These are phyloP conservation scores for Phymorhynchus buccinoides DNA, from an alignment of 1,140 invertebrate genomes.

Conservation along the genomic window DNA sequence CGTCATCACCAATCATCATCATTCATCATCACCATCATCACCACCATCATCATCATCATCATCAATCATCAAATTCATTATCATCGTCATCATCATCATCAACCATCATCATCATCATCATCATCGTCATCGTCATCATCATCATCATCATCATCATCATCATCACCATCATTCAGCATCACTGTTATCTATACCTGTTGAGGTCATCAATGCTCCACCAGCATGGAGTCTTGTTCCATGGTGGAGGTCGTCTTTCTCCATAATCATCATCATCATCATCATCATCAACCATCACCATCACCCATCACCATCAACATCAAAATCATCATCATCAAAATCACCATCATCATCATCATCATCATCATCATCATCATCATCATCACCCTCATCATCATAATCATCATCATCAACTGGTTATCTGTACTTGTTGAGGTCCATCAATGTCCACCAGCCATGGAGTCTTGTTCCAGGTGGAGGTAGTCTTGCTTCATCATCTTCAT, in stretches of 20 bases:
- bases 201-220: slow-evolving; percentile 96
- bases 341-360: too few relatives aligned
- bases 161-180: slow-evolving; percentile 36
- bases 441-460: slow-evolving; percentile 97
- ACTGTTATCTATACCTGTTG: slow-evolving; percentile 80
- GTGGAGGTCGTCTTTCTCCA: slow-evolving; percentile 93
- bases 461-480: slow-evolving; percentile 97
- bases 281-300: too few relatives aligned
- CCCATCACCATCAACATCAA: too few relatives aligned
- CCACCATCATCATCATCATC: too few relatives aligned
- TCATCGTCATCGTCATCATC: slow-evolving; percentile 27
- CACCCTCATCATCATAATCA: too few relatives aligned
- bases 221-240: slow-evolving; percentile 97
- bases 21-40: too few relatives aligned
- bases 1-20: too few relatives aligned
- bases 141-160: slow-evolving; percentile 33
- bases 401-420: too few relatives aligned
- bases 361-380: too few relatives aligned
- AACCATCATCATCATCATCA: slow-evolving; percentile 40
- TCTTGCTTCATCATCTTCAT: too few relatives aligned
- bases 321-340: too few relatives aligned
- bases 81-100: slow-evolving; percentile 43
- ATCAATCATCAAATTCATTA: slow-evolving; percentile 43
- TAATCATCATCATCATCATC: too few relatives aligned
- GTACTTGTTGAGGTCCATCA: slow-evolving; percentile 93